phyloP scores from a whole-genome alignment of 2,113 vertebrate genomes.

The Microcebus murinus region DNA sequence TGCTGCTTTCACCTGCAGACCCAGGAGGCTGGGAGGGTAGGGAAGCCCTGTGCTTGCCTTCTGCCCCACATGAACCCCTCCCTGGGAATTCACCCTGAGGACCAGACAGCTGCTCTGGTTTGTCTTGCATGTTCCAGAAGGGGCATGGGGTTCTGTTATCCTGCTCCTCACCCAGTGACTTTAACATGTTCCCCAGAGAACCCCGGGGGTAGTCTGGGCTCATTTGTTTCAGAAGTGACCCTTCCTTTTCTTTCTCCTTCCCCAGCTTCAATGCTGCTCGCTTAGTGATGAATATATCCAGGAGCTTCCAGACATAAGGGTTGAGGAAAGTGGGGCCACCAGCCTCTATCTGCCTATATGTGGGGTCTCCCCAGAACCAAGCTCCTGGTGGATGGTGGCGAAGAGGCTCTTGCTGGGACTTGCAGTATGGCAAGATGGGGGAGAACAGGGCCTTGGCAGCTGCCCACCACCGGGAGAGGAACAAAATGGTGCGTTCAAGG shows the following conservation, averaged over 20 bases:
- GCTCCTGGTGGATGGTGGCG: neutral
- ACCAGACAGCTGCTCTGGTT: neutral
- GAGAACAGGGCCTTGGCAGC: neutral
- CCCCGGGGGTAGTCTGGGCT: no score
- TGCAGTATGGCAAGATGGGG: accelerated
- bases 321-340: neutral
- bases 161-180: neutral
- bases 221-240: no score
- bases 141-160: neutral
- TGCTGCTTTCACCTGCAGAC: neutral
- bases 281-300: neutral
- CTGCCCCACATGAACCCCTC: accelerated
- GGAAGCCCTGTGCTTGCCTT: neutral
- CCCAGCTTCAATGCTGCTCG: neutral
- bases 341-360: neutral
- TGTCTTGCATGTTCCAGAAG: neutral
- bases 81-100: neutral
- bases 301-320: neutral
- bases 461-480: neutral
- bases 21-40: no score
- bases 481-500: neutral
- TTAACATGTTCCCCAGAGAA: neutral
- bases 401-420: neutral
- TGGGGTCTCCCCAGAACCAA: neutral
- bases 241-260: neutral